These are phyloP conservation scores for Stenodema calcarata DNA, from an alignment of 2,888 invertebrate genomes.

Conservation along the genomic window DNA sequence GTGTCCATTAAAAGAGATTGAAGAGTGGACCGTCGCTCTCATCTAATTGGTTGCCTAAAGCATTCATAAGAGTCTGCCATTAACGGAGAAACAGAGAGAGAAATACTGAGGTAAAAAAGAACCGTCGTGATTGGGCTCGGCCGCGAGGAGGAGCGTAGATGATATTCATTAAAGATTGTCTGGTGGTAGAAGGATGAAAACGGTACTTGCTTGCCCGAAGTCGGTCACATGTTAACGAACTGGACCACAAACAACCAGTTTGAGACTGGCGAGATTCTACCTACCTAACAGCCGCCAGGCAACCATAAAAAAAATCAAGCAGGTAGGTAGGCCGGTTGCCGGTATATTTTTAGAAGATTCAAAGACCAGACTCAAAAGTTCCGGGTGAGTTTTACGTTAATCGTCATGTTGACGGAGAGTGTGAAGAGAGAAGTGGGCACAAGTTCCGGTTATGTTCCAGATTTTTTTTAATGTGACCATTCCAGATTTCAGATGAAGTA, in stretches of 20 bases:
- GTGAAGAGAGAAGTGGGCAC: not conserved
- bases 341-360: slow-evolving; percentile 27
- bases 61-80: slow-evolving; percentile 24
- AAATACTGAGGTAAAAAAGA: not conserved
- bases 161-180: slow-evolving; percentile 35
- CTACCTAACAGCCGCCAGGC: not conserved
- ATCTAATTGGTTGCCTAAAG: slow-evolving; percentile 20
- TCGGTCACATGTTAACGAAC: slow-evolving; percentile 32
- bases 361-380: not conserved
- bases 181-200: not conserved
- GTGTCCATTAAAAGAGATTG: slow-evolving; percentile 27
- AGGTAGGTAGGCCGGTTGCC: not conserved
- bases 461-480: not conserved
- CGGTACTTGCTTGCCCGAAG: slow-evolving; percentile 28
- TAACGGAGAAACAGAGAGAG: slow-evolving; percentile 26
- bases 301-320: not conserved
- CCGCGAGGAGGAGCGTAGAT: slow-evolving; percentile 8
- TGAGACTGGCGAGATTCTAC: not conserved
- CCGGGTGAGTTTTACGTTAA: slow-evolving; percentile 11
- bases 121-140: not conserved
- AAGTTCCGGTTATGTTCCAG: not conserved
- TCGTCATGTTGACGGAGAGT: not conserved
- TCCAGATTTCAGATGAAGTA: not conserved
- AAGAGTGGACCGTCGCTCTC: not conserved
- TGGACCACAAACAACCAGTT: slow-evolving; percentile 36